Evolutionary conservation across 2,888 invertebrate species (phyloP).

Genomic region (Tyria jacobaeae): DNA sequence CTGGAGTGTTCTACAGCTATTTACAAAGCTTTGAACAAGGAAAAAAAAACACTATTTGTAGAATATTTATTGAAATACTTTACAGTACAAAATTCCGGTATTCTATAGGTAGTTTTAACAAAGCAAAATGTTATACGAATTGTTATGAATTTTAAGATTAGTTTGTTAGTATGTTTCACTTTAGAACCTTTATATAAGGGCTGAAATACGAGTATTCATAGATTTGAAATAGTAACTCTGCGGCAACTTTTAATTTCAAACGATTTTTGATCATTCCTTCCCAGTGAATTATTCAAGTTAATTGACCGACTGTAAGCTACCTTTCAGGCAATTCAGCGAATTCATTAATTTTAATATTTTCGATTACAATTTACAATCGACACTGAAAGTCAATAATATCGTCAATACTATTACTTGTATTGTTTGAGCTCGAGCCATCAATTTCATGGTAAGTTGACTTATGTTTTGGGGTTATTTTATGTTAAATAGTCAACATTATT

Average conservation of each 20-base stretch:
- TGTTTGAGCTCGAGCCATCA: conserved; percentile 5
- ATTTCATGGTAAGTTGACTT: conserved; percentile 9
- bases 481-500: conserved; percentile 18
- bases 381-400: conserved; percentile 17
- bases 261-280: neutral
- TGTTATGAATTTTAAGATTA: no score
- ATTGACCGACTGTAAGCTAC: neutral
- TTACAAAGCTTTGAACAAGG: no score
- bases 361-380: conserved; percentile 21
- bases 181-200: neutral
- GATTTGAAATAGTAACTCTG: neutral
- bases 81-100: no score
- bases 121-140: no score
- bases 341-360: conserved; percentile 23
- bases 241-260: neutral
- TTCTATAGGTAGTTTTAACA: no score
- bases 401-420: neutral
- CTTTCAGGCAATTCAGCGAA: conserved; percentile 13
- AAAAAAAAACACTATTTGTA: no score
- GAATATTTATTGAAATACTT: no score
- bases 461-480: neutral
- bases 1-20: no score
- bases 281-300: conserved; percentile 10
- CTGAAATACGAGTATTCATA: neutral
- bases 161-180: no score